Percentiles rank a stretch among this genome's conserved stretches.
phyloP scores from a whole-genome alignment of 92 coral and sea anemone genomes.

The Palythoa caribaeorum region DNA sequence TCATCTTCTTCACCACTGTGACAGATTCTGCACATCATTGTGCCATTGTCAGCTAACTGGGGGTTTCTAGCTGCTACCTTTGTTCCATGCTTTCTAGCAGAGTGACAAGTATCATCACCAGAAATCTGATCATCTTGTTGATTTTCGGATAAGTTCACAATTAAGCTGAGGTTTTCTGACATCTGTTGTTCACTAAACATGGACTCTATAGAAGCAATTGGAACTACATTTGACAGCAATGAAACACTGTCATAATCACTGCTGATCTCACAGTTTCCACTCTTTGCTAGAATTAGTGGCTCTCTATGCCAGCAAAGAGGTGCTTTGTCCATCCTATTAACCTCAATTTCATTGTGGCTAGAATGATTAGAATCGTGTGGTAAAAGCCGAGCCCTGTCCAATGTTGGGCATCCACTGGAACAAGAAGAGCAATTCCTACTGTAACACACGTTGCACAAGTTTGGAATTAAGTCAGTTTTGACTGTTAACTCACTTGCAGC shows the following conservation, averaged over 20 bases:
- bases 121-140: not conserved
- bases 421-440: not conserved
- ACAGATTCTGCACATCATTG: conserved; percentile 93
- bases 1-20: conserved; percentile 89
- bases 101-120: not conserved
- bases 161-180: not conserved
- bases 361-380: not conserved
- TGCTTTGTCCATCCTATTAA: conserved; percentile 41
- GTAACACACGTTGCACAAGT: not conserved
- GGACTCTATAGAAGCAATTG: conserved; percentile 38
- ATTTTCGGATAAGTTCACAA: conserved; percentile 10
- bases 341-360: not conserved
- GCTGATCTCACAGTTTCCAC: not conserved
- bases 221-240: conserved; percentile 18
- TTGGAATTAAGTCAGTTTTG: not conserved
- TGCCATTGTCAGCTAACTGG: conserved; percentile 67
- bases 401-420: conserved; percentile 20
- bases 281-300: conserved; percentile 50
- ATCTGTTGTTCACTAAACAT: not conserved
- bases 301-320: conserved; percentile 67
- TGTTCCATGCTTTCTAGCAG: not conserved
- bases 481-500: not conserved
- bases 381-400: conserved; percentile 2
- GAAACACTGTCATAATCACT: not conserved
- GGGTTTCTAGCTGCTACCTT: conserved; percentile 43